Evolutionary conservation across 2,888 invertebrate species (phyloP).

Genomic region (Schizaphis graminum): DNA sequence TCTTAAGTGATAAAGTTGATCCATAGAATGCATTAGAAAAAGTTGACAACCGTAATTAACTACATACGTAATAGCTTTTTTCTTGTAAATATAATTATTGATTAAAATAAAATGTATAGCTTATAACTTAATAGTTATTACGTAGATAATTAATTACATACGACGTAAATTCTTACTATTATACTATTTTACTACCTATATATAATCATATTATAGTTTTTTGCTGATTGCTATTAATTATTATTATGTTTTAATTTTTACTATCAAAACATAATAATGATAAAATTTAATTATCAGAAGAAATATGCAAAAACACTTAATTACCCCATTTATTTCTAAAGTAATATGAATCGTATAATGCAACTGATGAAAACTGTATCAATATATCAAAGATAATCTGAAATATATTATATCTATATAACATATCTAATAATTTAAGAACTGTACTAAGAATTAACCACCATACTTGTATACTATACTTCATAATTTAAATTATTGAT

Average conservation of each 20-base stretch:
- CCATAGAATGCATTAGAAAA: neutral
- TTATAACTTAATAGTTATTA: neutral
- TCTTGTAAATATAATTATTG: neutral
- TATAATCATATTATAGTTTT: too few species aligned
- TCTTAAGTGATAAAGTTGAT: neutral
- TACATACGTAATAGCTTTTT: neutral
- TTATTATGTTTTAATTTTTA: neutral
- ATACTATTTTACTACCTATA: neutral
- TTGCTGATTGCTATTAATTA: too few species aligned
- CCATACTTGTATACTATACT: neutral
- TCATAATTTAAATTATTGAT: neutral
- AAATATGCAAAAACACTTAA: neutral
- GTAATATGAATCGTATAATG: neutral
- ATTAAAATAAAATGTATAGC: neutral
- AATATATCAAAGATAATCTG: neutral
- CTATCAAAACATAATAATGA: neutral
- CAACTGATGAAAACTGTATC: neutral
- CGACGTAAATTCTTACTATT: too few species aligned
- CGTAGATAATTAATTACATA: too few species aligned
- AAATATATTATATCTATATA: neutral
- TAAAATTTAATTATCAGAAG: neutral
- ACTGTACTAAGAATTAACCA: neutral
- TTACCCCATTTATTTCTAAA: neutral
- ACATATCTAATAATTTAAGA: neutral
- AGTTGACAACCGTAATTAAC: neutral